Base-by-base conservation (phyloP, 2,888 invertebrate genomes). In the Ormia ochracea region DNA sequence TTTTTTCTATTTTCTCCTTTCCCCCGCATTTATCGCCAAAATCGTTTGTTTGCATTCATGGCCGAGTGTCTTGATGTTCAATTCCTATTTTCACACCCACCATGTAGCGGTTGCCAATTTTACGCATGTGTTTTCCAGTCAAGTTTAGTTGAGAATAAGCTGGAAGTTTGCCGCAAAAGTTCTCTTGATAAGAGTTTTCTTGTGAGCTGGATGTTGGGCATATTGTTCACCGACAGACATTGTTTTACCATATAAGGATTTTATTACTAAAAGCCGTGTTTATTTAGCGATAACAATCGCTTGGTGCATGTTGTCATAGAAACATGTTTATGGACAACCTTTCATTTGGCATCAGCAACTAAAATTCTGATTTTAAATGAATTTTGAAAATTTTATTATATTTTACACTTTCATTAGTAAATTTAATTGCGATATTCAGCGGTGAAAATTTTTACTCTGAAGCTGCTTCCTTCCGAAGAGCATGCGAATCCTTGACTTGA, bases 121-220 rank as follows among this genome's bases (percentile, higher is more conserved):
- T 70, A 76, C 76, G 76, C 76, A 76, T 69, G 76, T 76, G 21
- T 61, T 33, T 74, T 41, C 28, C 31, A 41, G 56, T 66, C 10
- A 41, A 33, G 10, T 14, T 56, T 17, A 70, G 50, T 69, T 76
- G 63, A 69, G 76, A 48, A 38, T 33, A 56, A 56, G 59, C 31
- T 74, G 58, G 23, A 58, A 41, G 4, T 58, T 58, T 50, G n/a
- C 12, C 21, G 54, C 21, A 14, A 45, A 54, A 28, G 9, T 63
- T 48, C 38, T 36, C 23, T 9, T 19, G n/a, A 3, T 9, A 41
- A 31, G 21, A 21, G 9, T 31, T 43, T 54, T 3, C 14, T 23
- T 9, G 4, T 12, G 36, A 50, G 7, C 3, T 48, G 5, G 2
- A 23, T 45, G n/a, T n/a, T n/a, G n/a, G 3, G 10, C 1, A 1